These are phyloP conservation scores for Bubo blakistoni DNA, from an alignment of 2,113 vertebrate species.

Conservation along the genomic window DNA sequence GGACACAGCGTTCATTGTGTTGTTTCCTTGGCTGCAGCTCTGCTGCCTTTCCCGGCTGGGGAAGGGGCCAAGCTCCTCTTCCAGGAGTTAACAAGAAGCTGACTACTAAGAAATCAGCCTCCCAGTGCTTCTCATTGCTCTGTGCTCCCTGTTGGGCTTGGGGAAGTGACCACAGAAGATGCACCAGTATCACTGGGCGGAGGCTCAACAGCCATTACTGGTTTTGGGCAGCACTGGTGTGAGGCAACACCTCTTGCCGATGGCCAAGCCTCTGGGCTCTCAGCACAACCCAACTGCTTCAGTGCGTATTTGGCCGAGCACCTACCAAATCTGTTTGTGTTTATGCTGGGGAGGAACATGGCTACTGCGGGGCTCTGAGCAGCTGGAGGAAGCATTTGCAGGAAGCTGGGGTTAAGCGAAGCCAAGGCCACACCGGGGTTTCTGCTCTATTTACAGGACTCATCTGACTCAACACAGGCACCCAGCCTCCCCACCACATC, in stretches of 20 bases:
- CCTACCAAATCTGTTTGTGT: neutral
- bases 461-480: neutral
- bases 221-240: neutral
- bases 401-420: neutral
- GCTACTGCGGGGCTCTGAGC: neutral
- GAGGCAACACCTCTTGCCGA: fast-evolving
- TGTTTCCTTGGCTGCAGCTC: neutral
- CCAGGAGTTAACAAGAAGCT: neutral
- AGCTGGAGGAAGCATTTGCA: neutral
- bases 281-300: neutral
- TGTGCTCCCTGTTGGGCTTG: neutral
- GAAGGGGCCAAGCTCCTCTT: neutral
- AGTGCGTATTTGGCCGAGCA: neutral
- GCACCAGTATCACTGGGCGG: neutral
- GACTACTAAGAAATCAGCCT: neutral
- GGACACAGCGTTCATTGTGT: neutral
- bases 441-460: neutral
- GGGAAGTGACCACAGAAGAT: fast-evolving
- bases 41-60: neutral
- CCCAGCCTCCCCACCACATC: neutral
- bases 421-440: fast-evolving
- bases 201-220: neutral
- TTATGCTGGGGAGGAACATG: neutral
- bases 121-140: neutral
- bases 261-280: neutral